These are phyloP conservation scores for Brachionus rotundiformis DNA, from an alignment of 1,140 invertebrate species.

Conservation along the genomic window DNA sequence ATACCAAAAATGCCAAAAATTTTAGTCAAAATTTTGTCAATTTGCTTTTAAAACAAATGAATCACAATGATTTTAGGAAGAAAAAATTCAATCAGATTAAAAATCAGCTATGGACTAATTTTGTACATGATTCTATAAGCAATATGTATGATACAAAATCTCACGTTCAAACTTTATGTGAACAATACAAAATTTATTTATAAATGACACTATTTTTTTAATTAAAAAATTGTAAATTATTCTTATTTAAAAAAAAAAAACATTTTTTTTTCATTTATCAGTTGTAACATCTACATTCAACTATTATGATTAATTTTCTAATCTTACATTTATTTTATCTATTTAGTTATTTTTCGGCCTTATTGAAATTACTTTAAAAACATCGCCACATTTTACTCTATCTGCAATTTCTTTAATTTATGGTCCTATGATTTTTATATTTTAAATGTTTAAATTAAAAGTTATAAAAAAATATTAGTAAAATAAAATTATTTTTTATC, in stretches of 20 bases:
- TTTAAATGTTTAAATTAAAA: too few species aligned
- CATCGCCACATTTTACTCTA: too few species aligned
- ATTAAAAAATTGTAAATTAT: neutral
- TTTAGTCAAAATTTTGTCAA: slow-evolving; percentile 40
- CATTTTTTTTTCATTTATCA: neutral
- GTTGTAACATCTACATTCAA: neutral
- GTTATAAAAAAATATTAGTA: too few species aligned
- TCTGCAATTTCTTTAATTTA: too few species aligned
- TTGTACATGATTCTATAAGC: neutral
- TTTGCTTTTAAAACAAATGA: slow-evolving; percentile 24
- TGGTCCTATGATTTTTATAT: too few species aligned
- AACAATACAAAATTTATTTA: slow-evolving; percentile 44
- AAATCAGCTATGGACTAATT: slow-evolving; percentile 1
- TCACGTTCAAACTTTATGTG: neutral
- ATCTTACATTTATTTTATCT: too few species aligned
- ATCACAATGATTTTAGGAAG: slow-evolving; percentile 22
- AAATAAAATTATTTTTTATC: too few species aligned
- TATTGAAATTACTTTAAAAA: too few species aligned
- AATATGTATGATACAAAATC: neutral
- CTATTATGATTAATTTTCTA: neutral
- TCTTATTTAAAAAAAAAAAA: neutral
- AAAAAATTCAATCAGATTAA: slow-evolving; percentile 47
- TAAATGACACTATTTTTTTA: neutral
- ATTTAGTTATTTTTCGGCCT: too few species aligned
- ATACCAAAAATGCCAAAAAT: slow-evolving; percentile 15